A percentile compares a stretch with the other conserved stretches of the same genome.
Conservation (phyloP, 2,797 vertebrate species). For the Coregonus sp. region DNA sequence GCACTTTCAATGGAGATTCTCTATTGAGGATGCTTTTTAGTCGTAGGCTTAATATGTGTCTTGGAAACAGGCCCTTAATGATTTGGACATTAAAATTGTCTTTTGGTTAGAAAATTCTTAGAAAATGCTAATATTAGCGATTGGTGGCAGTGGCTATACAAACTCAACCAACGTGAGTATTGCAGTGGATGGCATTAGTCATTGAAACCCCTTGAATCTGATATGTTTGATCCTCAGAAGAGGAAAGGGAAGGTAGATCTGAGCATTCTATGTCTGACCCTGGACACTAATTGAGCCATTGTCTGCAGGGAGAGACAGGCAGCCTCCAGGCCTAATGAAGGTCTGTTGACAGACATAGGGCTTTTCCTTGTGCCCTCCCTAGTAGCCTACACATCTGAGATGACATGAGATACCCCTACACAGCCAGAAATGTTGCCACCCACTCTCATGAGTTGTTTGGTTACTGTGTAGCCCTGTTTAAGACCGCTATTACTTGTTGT, state of each 20-base stretch:
- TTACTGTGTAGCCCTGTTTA: background rate
- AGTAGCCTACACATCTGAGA: background rate
- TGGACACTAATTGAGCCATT: conserved; percentile 16
- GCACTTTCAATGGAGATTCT: background rate
- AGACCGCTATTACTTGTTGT: background rate
- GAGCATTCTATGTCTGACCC: conserved; percentile 2
- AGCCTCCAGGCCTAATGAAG: conserved; percentile 50
- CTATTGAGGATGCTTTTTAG: background rate
- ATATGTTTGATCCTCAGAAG: background rate
- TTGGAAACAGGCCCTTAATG: background rate
- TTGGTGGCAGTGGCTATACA: background rate
- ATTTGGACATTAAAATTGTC: background rate
- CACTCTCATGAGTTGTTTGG: background rate
- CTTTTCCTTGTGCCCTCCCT: background rate
- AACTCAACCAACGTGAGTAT: background rate
- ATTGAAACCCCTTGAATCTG: background rate
- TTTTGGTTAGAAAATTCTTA: background rate
- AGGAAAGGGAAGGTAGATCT: background rate
- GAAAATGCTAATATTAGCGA: background rate
- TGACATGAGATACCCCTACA: background rate
- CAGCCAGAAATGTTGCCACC: background rate
- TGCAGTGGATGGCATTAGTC: background rate
- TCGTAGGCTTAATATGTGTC: background rate
- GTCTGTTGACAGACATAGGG: conserved; percentile 46
- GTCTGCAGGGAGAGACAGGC: conserved; percentile 31